Base-by-base conservation (phyloP, 1,140 invertebrate genomes). In the Prorops nasuta region DNA sequence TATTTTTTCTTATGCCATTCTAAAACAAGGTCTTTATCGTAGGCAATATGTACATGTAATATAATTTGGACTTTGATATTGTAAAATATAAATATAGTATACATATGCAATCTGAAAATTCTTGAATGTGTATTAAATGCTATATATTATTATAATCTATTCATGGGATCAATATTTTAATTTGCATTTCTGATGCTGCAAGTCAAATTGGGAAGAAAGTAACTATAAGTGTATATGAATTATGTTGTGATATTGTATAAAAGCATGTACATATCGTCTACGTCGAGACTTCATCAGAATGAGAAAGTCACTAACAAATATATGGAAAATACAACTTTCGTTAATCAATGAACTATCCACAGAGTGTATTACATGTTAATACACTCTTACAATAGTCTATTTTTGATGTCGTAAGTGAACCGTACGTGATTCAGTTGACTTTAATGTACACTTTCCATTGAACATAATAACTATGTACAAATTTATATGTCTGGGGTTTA, bases 381-480 rank as follows among this genome's bases (percentile, higher is more conserved):
- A 63, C 70, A 72, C 67, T 63, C 58, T 69, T 66, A 67, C 66
- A 72, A 74, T 72, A 74, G 69, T 74, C 64, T 72, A 74, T 74
- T 74, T 74, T 74, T 74, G 67, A 72, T 74, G 71, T 73, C 67
- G 70, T 71, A 67, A 69, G 64, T 69, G 71, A 70, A 72, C 64
- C 65, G 51, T 66, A 56, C 53, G 54, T 62, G 67, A 71, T 67
- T 70, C 67, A 51, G 60, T 71, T 70, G 63, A 60, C 56, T 67
- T 68, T 60, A 60, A 59, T 60, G 63, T 63, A 66, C 58, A 62
- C 59, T 70, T 70, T 67, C 59, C 61, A 72, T 69, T 64, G 60
- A 49, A 67, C 60, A 68, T 68, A 55, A 67, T 73, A 73, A 52
- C 49, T 58, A 71, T 72, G 69, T 72, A 73, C 69, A 71, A 73